Base-by-base conservation (phyloP, 2,888 invertebrate species). In the Pollenia angustigena region DNA sequence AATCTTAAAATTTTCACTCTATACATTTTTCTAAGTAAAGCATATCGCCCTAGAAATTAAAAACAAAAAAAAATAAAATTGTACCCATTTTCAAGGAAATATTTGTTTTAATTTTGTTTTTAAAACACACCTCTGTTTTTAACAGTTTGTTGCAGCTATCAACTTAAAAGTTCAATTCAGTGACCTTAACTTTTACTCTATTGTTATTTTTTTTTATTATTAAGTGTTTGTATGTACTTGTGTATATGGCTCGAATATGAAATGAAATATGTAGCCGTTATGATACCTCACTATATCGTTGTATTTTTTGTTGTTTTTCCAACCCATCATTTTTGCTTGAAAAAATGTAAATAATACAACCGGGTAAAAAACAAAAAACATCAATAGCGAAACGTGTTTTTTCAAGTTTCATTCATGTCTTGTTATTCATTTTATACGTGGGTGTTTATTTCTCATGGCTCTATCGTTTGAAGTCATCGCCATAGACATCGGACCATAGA, bases 351-450 rank as follows among this genome's bases (percentile, higher is more conserved):
- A 42, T 44, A 44, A 44, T 23, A 64, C 42, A 9, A 50, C 32
- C 32, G 32, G 32, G 32, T 32, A 1, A 14, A n/a, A 1, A 32
- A 40, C 23, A 64, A n/a, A 46, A 56, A 69, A 42, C 10, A 46
- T 32, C 46, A 82, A 58, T 62, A 62, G 46, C 62, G 18, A 82
- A 82, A 76, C 82, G 76, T 82, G 76, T 69, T n/a, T 60, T 76
- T 54, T 76, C 16, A 44, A 50, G 56, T 48, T 50, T 18, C 68
- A 79, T 79, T 68, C 78, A 78, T 56, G 54, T 48, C 68, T 78
- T 68, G 66, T 78, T 78, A 40, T 79, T 68, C 18, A 58, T 66
- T 64, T 72, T 32, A 48, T 32, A 58, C 32, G 75, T 76, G 54
- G 76, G 66, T 56, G 83, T 72, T 42, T 52, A 52, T 83, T 71